A percentile compares a stretch with the other conserved stretches of the same genome.
Evolutionary conservation across 2,888 invertebrate genomes (phyloP).

Genomic region (Zaprionus obscuricornis): DNA sequence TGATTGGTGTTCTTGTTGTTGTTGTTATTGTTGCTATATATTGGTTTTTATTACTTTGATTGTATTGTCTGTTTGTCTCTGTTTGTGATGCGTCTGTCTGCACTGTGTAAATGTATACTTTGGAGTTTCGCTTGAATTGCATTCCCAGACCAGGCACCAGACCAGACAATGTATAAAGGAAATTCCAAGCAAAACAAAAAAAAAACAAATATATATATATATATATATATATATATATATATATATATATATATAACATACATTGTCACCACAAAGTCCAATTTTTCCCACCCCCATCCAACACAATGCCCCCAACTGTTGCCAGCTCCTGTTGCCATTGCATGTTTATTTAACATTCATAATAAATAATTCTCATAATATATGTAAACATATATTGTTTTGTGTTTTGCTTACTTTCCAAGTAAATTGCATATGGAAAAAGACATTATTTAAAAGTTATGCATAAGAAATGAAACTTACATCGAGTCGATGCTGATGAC

Average conservation of each 20-base stretch:
- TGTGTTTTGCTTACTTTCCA: conserved; percentile 9
- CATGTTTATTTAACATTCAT: no score
- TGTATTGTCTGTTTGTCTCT: conserved; percentile 2
- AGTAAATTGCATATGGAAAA: background rate
- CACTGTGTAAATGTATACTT: conserved; percentile 9
- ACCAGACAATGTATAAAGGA: no score
- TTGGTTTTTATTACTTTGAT: conserved; percentile 42
- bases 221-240: background rate
- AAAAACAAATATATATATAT: conserved; percentile 4
- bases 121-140: conserved; percentile 36
- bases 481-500: conserved; percentile 67
- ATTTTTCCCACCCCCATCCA: no score
- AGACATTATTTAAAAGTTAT: background rate
- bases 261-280: no score
- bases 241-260: background rate
- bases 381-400: no score
- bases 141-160: conserved; percentile 37
- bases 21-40: conserved; percentile 15
- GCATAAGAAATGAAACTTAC: conserved; percentile 55
- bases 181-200: conserved; percentile 32
- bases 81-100: background rate
- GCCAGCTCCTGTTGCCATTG: no score
- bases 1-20: conserved; percentile 1
- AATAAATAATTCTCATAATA: no score
- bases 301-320: no score